Evolutionary conservation across 2,888 invertebrate species (phyloP), one percentile per base, ranked within the genome.

Genomic region (Pristionchus entomophagus): DNA sequence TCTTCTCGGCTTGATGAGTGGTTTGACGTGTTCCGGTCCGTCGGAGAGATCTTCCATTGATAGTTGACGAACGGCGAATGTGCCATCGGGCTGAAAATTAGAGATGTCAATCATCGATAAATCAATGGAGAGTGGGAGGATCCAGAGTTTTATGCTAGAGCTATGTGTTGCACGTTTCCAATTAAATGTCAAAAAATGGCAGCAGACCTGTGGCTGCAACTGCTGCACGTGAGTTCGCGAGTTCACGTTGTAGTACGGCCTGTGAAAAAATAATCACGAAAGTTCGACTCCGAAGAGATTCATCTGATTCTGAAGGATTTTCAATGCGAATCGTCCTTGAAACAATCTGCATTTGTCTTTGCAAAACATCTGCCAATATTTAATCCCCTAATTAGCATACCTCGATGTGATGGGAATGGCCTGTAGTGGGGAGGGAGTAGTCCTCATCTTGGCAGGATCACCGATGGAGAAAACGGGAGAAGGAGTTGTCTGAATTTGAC

Each of bases 161-260:
- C n/a, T n/a, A n/a, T n/a, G n/a, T n/a, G n/a, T n/a, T n/a, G n/a
- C n/a, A n/a, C n/a, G n/a, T n/a, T n/a, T n/a, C n/a, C n/a, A n/a
- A n/a, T n/a, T n/a, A n/a, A n/a, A n/a, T n/a, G n/a, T n/a, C n/a
- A n/a, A 59, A n/a, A 56, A 17, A 59, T 59, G 26, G n/a, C n/a
- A 59, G 12, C 3, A 32, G 0, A 80, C 78, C 51, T 80, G 78
- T 26, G 78, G 49, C 35, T 53, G 49, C 32, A 80, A 35, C 41
- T 80, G 78, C 51, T 80, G 78, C 22, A 80, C 78, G 32, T 53
- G 78, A 29, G 32, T 80, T 29, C 78, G 78, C 10, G 51, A 51
- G 32, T 80, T 80, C 29, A 51, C 78, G 78, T 80, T 80, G 51
- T n/a, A 51, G 32, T 80, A 80, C 51, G 78, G 78, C 51, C 78